Evolutionary conservation across 2,113 vertebrate species (phyloP), one percentile per base, ranked within the genome.

Genomic region (Boulengerochromis microlepis): DNA sequence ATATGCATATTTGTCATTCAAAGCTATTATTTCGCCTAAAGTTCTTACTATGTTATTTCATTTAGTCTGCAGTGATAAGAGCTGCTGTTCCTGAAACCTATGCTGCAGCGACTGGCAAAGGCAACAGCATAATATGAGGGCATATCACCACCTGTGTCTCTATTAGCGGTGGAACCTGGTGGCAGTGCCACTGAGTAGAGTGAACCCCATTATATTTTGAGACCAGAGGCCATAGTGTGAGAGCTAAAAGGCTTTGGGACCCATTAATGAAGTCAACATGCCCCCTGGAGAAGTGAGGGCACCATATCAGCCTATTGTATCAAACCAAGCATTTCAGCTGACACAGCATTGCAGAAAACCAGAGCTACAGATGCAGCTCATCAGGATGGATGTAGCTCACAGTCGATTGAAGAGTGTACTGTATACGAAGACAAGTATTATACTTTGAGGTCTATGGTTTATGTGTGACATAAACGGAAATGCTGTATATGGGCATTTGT

Each of bases 11-110:
- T 86, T 87, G 80, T 91, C 80, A 89, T 87, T 90, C 92, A 92
- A 92, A 92, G 85, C 93, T 94, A 95, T 96, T 94, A 94, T 91
- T 93, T 92, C 64, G 52, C 86, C 54, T 56, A 40, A 83, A 56
- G 64, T 90, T 86, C 74, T 52, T 81, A 50, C 61, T 81, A 90
- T 80, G 80, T 83, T 80, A 59, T 53, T 47, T 59, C 7, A 24
- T 88, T 86, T 66, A 84, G 45, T 87, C 26, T 81, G 71, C 52
- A 69, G 66, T 69, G 76, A 87, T 83, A 88, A 85, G 90, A 89
- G 87, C 69, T 40, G 52, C 84, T 83, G 59, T 61, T 87, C 52
- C 16, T 12, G 7, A 66, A 54, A 35, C 81, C 40, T 56, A 45
- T 84, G 40, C 59, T 80, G 90, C 78, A 81, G 82, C 74, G 26